A percentile compares a stretch with the other conserved stretches of the same genome.
Conservation (phyloP, 2,113 vertebrate species). For the Parotia lawesii region DNA sequence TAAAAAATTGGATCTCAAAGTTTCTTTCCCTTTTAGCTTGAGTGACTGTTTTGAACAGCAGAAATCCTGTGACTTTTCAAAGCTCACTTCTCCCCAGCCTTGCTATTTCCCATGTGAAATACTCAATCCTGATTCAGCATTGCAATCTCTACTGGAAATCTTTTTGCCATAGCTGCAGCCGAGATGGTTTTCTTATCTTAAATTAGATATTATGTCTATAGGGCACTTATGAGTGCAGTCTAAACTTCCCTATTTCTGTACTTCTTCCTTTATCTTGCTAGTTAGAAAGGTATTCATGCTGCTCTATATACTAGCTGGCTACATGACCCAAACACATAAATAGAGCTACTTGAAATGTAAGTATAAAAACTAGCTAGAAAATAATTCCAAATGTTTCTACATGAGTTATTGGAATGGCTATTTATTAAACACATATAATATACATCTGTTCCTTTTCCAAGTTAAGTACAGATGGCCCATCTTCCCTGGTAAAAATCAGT, state of each 20-base stretch:
- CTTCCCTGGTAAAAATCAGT: not conserved
- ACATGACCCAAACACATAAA: not conserved
- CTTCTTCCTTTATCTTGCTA: not conserved
- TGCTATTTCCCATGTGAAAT: not conserved
- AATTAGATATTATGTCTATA: not conserved
- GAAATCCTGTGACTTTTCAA: not conserved
- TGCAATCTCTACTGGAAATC: not conserved
- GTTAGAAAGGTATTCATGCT: not conserved
- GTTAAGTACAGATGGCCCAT: not conserved
- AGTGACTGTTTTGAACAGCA: not conserved
- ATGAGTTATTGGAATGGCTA: not conserved
- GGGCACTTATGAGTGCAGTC: not conserved
- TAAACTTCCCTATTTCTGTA: not conserved
- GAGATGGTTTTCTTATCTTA: not conserved
- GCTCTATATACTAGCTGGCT: not conserved
- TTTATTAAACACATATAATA: not conserved
- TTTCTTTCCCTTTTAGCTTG: not conserved
- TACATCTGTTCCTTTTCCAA: not conserved
- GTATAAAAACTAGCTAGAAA: not conserved
- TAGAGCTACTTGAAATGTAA: not conserved
- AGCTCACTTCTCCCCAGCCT: not conserved
- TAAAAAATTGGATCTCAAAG: not conserved
- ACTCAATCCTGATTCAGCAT: not conserved
- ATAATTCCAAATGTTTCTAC: not conserved
- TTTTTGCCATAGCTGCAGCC: not conserved